phyloP scores from a whole-genome alignment of 2,113 vertebrate species.

The Eudorcas thomsonii region DNA sequence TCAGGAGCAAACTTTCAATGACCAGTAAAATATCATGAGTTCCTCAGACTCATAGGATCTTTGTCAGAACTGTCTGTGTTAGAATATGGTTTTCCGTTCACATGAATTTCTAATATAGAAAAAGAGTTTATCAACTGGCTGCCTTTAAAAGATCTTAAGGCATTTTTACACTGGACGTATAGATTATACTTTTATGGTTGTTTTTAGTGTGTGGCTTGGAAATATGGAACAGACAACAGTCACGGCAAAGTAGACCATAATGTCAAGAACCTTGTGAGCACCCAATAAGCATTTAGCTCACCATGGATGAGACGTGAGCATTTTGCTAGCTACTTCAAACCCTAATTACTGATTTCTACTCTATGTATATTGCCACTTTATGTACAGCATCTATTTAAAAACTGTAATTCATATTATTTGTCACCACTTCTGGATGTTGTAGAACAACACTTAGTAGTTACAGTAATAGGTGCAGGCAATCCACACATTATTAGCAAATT shows the following conservation, averaged over 20 bases:
- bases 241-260: background rate
- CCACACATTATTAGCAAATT: slow-evolving; percentile 3
- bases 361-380: background rate
- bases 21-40: slow-evolving; percentile 2
- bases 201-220: background rate
- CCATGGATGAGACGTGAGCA: background rate
- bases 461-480: background rate
- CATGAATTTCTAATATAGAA: slow-evolving; percentile 5
- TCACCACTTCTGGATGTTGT: background rate
- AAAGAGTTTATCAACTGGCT: background rate
- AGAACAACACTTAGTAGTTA: background rate
- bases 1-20: background rate
- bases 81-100: background rate
- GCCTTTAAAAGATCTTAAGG: background rate
- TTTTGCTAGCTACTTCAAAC: background rate
- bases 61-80: background rate
- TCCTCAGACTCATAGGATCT: background rate
- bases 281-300: background rate
- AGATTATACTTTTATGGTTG: background rate
- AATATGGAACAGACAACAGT: background rate
- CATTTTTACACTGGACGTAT: background rate
- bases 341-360: background rate
- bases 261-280: background rate
- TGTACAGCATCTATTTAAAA: background rate
- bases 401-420: background rate